Percentiles rank a stretch among this genome's conserved stretches.
Conservation (phyloP, 2,888 invertebrate genomes). For the Eilema griseolum region DNA sequence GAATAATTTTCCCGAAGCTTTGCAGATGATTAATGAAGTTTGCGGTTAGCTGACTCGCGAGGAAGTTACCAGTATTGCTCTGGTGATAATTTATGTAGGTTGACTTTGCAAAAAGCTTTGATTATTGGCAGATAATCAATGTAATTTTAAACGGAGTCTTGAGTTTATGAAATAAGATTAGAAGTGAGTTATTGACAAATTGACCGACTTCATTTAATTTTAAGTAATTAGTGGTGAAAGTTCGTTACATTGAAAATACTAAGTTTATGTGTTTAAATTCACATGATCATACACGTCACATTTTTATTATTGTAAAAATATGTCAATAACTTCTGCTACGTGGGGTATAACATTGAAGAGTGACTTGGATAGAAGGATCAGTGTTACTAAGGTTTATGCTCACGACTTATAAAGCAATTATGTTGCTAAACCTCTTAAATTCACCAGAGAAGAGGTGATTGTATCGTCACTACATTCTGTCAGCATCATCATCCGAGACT, state of each 20-base stretch:
- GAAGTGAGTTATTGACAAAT: not conserved
- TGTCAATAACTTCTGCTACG: too few species aligned
- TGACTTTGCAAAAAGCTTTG: slow-evolving; percentile 18
- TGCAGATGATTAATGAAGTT: slow-evolving; percentile 41
- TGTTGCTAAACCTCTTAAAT: too few species aligned
- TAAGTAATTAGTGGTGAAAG: not conserved
- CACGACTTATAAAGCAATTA: too few species aligned
- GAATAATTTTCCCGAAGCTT: slow-evolving; percentile 32
- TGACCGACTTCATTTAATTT: not conserved
- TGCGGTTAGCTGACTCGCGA: slow-evolving; percentile 28
- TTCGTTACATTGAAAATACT: not conserved
- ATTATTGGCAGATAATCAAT: slow-evolving; percentile 19
- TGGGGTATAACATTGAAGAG: too few species aligned
- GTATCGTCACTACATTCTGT: too few species aligned
- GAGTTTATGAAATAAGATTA: not conserved
- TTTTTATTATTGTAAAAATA: too few species aligned
- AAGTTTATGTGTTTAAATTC: not conserved
- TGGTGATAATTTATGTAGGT: slow-evolving; percentile 33
- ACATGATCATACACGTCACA: too few species aligned
- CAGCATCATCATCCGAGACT: too few species aligned
- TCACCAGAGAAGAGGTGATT: too few species aligned
- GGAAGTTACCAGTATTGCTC: slow-evolving; percentile 27
- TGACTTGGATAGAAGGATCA: too few species aligned
- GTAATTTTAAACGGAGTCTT: slow-evolving; percentile 2
- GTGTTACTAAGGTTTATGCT: too few species aligned